These are phyloP conservation scores for Shargacucullia verbasci DNA, from an alignment of 2,888 invertebrate genomes.

Conservation along the genomic window DNA sequence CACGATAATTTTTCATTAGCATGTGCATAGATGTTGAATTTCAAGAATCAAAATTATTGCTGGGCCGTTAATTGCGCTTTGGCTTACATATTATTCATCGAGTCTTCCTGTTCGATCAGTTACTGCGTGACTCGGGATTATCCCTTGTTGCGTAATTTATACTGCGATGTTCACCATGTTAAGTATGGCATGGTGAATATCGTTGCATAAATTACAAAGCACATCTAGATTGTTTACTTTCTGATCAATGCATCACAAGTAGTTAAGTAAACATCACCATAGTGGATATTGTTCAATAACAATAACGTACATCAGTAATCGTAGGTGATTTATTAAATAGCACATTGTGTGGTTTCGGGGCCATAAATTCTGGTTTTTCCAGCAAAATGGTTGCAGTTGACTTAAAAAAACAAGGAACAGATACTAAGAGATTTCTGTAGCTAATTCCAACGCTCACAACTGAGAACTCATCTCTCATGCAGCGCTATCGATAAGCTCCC, in stretches of 20 bases:
- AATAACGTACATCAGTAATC: constrained; percentile 1
- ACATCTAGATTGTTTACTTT: constrained; percentile 11
- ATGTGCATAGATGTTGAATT: constrained; percentile 35
- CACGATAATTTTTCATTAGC: constrained; percentile 47
- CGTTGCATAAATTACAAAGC: too few species aligned
- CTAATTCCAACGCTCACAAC: too few species aligned
- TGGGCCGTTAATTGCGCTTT: constrained; percentile 11
- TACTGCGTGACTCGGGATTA: constrained; percentile 1
- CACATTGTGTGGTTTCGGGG: too few species aligned
- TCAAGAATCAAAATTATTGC: constrained; percentile 5
- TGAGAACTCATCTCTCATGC: not conserved
- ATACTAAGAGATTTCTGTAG: too few species aligned
- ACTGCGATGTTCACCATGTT: constrained; percentile 1
- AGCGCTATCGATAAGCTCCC: constrained; percentile 25
- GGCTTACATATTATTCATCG: not conserved
- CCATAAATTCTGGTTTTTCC: too few species aligned
- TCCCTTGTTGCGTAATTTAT: constrained; percentile 11
- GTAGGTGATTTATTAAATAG: too few species aligned
- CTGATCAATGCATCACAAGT: constrained; percentile 15
- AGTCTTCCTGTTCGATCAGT: too few species aligned
- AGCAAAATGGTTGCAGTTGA: not conserved
- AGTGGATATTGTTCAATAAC: not conserved
- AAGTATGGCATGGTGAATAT: constrained; percentile 5
- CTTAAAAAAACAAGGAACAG: too few species aligned
- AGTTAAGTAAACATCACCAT: constrained; percentile 8